phyloP scores from a whole-genome alignment of 2,113 vertebrate genomes.

The Empidonax traillii region DNA sequence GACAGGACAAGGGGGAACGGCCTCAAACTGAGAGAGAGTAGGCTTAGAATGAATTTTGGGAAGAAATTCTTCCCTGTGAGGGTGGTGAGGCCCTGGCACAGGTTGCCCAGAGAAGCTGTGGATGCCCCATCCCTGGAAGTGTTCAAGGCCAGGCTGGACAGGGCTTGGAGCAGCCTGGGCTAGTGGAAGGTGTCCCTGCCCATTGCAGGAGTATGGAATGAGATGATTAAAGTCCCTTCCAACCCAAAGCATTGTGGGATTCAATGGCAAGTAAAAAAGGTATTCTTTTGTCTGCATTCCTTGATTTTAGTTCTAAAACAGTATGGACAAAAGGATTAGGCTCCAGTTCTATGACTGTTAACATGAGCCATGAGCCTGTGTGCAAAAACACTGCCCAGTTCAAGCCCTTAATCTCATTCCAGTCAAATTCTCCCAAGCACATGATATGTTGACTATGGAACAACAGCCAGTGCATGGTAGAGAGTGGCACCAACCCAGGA shows the following conservation, averaged over 20 bases:
- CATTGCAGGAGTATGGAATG: neutral
- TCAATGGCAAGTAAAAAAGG: neutral
- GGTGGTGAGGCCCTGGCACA: neutral
- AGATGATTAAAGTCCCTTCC: neutral
- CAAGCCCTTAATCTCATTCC: neutral
- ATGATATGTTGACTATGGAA: neutral
- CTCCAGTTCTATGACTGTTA: neutral
- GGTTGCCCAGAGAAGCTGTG: neutral
- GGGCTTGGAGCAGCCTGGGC: neutral
- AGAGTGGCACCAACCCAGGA: neutral
- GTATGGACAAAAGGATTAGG: neutral
- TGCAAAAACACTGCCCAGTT: neutral
- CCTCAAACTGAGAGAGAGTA: neutral
- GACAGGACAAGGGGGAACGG: neutral
- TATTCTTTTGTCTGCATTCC: neutral
- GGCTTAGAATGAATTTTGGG: neutral
- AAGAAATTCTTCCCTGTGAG: neutral
- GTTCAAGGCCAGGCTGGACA: fast-evolving
- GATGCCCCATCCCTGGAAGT: neutral
- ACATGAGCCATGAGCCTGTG: neutral
- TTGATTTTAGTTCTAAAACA: neutral
- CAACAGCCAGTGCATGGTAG: neutral
- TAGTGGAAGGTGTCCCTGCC: neutral
- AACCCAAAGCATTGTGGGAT: neutral
- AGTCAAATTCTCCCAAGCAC: neutral